A percentile compares a stretch with the other conserved stretches of the same genome.
phyloP scores from a whole-genome alignment of 1,140 invertebrate genomes.

The Harpegnathos saltator region DNA sequence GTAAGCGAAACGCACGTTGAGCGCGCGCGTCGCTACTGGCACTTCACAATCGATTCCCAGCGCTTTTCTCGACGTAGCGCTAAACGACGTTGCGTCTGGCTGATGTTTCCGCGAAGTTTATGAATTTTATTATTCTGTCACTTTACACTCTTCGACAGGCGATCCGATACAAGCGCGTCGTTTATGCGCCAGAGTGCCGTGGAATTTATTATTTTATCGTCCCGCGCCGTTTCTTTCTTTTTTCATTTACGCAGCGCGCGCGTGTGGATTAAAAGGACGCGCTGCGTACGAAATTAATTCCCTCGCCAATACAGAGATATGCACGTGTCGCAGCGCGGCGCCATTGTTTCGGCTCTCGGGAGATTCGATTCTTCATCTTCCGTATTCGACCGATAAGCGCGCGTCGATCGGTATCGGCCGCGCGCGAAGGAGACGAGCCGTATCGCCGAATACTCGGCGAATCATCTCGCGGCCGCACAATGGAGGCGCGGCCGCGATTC shows the following conservation, averaged over 20 bases:
- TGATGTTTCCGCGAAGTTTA: constrained; percentile 58
- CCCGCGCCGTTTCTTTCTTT: not conserved
- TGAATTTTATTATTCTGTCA: constrained; percentile 62
- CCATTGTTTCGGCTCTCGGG: too few species aligned
- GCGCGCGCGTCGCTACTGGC: constrained; percentile 50
- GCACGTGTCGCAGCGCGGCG: too few species aligned
- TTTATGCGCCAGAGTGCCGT: constrained; percentile 23
- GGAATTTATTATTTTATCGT: constrained; percentile 57
- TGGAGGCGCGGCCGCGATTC: constrained; percentile 46
- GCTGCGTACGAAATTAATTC: not conserved
- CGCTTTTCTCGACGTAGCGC: constrained; percentile 50
- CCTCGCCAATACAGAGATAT: too few species aligned
- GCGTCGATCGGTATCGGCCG: constrained; percentile 15
- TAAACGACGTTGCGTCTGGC: constrained; percentile 50
- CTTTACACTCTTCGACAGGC: constrained; percentile 49
- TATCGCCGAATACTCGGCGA: constrained; percentile 35
- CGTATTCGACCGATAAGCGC: not conserved
- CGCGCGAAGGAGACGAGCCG: not conserved
- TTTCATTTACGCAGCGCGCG: constrained; percentile 15
- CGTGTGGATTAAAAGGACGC: not conserved
- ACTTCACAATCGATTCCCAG: constrained; percentile 51
- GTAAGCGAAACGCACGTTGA: constrained; percentile 59
- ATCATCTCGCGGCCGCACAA: constrained; percentile 51
- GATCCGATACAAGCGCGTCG: constrained; percentile 48
- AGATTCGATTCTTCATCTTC: not conserved